These are phyloP conservation scores for Romanogobio albipinnatus DNA, from an alignment of 2,113 vertebrate genomes.

Conservation along the genomic window DNA sequence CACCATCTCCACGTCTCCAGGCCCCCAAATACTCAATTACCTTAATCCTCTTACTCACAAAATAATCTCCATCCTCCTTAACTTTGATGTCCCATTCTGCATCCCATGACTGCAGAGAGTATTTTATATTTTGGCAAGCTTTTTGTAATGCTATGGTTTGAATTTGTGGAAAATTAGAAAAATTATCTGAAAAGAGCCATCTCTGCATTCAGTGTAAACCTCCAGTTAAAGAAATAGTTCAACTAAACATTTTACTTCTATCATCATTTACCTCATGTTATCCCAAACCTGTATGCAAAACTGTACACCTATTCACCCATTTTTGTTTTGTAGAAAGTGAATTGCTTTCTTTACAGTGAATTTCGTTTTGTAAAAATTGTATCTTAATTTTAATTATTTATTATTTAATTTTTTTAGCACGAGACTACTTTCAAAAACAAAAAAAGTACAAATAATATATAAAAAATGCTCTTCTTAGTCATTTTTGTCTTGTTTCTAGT, in stretches of 20 bases:
- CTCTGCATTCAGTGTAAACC: not conserved
- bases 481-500: too few species aligned
- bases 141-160: not conserved
- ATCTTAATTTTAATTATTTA: too few species aligned
- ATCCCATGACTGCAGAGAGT: slow-evolving; percentile 20
- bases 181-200: not conserved
- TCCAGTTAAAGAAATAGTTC: not conserved
- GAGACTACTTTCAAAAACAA: too few species aligned
- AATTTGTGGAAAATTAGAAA: not conserved
- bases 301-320: not conserved
- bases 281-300: not conserved
- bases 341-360: too few species aligned
- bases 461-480: too few species aligned
- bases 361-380: too few species aligned
- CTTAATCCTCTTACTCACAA: slow-evolving; percentile 37
- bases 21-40: slow-evolving; percentile 46
- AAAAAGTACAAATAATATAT: too few species aligned
- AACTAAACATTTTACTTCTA: not conserved
- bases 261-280: not conserved
- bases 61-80: slow-evolving; percentile 25
- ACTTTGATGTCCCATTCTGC: slow-evolving; percentile 44
- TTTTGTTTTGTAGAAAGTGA: not conserved
- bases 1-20: slow-evolving; percentile 25
- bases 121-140: not conserved
- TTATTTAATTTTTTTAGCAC: too few species aligned